Evolutionary conservation across 2,797 vertebrate genomes (phyloP), one percentile per base, ranked within the genome.

Genomic region (Anas flavirostris): DNA sequence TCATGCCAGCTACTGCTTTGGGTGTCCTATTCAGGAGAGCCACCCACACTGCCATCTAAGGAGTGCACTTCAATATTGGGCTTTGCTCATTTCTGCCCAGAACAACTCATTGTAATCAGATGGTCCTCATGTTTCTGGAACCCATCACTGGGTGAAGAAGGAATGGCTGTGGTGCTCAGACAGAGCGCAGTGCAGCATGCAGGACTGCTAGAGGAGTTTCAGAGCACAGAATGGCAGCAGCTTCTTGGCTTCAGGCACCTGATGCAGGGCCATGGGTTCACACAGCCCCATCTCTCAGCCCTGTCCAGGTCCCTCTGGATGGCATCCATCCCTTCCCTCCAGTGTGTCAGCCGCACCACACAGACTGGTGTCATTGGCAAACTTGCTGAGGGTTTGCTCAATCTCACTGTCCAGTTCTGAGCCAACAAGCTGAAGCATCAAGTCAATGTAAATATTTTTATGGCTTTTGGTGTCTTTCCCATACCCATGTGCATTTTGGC

Each of bases 1-100:
- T 79, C 73, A 33, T 66, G 85, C 67, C 95, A 94, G 9, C 35
- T 26, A 9, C 22, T 91, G 31, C 82, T 93, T 94, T 55, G 88
- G 87, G 37, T 90, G 43, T 28, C 19, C 25, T 31, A 5, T 10
- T 41, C 33, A 16, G 52, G 52, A 15, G 52, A 16, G n/a, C 16
- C 43, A 41, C 48, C 50, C 56, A 7, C 1, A 5, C 28, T 60
- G 44, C 22, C 50, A 23, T 5, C 21, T 22, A 69, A 69, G 48
- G 35, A 31, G 7, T 23, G 9, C 29, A 2, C 37, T 23, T 55
- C 60, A 50, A 2, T 1, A 4, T 21, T 5, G 35, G 25, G 28
- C 31, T 56, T n/a, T 15, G 13, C 48, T 18, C 48, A 39, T 31
- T 74, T 50, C 41, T 17, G 25, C 16, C 33, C 41, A 18, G 53